A percentile compares a stretch with the other conserved stretches of the same genome.
Evolutionary conservation across 2,888 invertebrate species (phyloP).

Genomic region (Isotomurus palustris): DNA sequence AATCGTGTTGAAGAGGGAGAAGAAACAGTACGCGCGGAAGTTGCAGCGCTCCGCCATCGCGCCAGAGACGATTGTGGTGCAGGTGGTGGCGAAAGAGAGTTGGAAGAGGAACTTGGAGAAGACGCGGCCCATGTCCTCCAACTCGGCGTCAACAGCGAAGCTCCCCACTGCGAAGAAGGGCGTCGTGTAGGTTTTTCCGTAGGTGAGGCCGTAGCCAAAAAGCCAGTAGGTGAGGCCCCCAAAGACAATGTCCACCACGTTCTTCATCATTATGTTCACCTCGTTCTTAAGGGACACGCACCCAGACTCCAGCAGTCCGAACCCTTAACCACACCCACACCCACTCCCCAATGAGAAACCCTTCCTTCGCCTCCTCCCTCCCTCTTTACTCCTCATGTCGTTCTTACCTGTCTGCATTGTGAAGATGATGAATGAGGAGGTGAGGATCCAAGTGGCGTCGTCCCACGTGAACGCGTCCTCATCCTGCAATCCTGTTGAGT

Average conservation of each 20-base stretch:
- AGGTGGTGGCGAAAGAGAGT: constrained; percentile 80
- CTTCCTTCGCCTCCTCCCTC: no score
- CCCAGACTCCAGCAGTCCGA: constrained; percentile 89
- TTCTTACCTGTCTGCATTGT: constrained; percentile 51
- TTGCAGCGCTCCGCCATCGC: constrained; percentile 92
- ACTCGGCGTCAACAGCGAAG: constrained; percentile 69
- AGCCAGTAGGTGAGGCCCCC: constrained; percentile 92
- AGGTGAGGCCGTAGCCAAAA: constrained; percentile 88
- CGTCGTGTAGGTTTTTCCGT: constrained; percentile 68
- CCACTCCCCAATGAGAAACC: no score
- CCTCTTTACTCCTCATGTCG: no score
- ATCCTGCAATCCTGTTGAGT: not conserved
- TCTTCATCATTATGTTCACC: constrained; percentile 97
- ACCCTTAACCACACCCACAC: constrained; percentile 70
- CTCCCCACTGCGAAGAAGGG: constrained; percentile 78
- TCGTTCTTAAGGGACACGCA: constrained; percentile 90
- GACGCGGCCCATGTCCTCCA: constrained; percentile 73
- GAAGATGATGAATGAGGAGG: constrained; percentile 49
- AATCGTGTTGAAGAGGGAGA: constrained; percentile 79
- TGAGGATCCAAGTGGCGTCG: constrained; percentile 35
- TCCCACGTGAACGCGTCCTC: constrained; percentile 29
- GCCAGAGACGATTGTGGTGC: constrained; percentile 87
- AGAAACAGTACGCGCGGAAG: constrained; percentile 85
- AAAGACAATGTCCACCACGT: constrained; percentile 84
- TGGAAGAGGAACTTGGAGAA: constrained; percentile 88